These are phyloP conservation scores for Molossus alvarezi DNA, from an alignment of 2,797 vertebrate species.

Conservation along the genomic window DNA sequence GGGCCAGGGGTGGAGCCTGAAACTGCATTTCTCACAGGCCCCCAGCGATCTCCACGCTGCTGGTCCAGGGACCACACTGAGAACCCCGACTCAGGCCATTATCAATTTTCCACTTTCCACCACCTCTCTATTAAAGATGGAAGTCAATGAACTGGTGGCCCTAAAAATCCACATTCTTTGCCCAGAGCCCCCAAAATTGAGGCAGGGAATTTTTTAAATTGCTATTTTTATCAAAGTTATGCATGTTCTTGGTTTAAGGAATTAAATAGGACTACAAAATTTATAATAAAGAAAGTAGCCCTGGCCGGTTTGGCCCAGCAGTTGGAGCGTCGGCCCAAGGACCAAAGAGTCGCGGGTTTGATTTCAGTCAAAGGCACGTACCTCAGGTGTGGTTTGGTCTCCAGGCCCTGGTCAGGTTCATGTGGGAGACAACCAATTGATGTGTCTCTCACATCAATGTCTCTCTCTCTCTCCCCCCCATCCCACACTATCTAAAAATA, in stretches of 20 bases:
- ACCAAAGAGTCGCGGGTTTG: too few relatives aligned
- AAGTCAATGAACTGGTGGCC: background rate
- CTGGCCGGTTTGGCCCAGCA: too few relatives aligned
- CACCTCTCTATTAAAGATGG: background rate
- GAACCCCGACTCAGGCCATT: background rate
- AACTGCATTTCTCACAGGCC: background rate
- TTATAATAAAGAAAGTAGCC: background rate
- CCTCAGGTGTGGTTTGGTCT: too few relatives aligned
- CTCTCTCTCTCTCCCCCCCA: too few relatives aligned
- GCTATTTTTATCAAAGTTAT: background rate
- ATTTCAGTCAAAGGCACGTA: too few relatives aligned
- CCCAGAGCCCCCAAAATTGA: slow-evolving; percentile 15
- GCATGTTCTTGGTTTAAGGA: slow-evolving; percentile 22
- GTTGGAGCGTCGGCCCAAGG: too few relatives aligned
- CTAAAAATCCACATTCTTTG: slow-evolving; percentile 12
- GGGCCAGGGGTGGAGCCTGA: background rate
- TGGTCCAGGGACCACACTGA: background rate
- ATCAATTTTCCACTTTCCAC: background rate
- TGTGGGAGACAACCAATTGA: too few relatives aligned
- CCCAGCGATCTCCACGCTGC: background rate
- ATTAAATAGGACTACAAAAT: background rate
- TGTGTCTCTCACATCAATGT: too few relatives aligned
- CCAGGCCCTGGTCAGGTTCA: too few relatives aligned
- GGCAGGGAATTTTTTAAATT: background rate
- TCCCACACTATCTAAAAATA: too few relatives aligned